phyloP scores from a whole-genome alignment of 1,140 invertebrate genomes.

The Cheumatopsyche charites region DNA sequence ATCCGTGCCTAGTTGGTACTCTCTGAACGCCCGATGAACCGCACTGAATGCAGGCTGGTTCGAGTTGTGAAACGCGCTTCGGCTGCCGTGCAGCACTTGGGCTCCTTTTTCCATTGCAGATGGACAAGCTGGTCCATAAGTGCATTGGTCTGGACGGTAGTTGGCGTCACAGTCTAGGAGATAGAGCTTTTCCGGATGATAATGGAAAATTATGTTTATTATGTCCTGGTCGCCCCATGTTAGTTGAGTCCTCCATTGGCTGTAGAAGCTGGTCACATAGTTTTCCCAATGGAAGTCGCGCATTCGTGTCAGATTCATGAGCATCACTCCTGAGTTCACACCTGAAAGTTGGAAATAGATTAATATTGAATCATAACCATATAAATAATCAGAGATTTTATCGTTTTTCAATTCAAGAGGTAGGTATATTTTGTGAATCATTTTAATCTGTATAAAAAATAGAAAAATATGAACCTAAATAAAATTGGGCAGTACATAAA shows the following conservation, averaged over 20 bases:
- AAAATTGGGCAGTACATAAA: too few species aligned
- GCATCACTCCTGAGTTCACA: constrained; percentile 95
- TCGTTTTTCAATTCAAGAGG: too few species aligned
- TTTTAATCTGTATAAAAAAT: too few species aligned
- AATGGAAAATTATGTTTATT: constrained; percentile 94
- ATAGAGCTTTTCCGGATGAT: constrained; percentile 82
- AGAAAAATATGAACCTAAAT: too few species aligned
- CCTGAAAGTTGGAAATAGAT: constrained; percentile 63
- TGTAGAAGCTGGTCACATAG: constrained; percentile 83
- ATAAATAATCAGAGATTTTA: too few species aligned
- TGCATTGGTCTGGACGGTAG: constrained; percentile 93
- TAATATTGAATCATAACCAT: not conserved
- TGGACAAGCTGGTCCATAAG: constrained; percentile 87
- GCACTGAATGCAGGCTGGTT: constrained; percentile 86
- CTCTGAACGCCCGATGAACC: constrained; percentile 36
- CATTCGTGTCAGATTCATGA: constrained; percentile 96
- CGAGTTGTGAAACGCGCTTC: constrained; percentile 80
- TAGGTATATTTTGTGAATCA: too few species aligned
- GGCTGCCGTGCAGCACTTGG: constrained; percentile 85
- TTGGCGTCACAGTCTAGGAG: constrained; percentile 88
- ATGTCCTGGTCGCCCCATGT: constrained; percentile 99
- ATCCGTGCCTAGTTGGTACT: constrained; percentile 45
- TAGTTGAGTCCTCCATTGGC: constrained; percentile 84
- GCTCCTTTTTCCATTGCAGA: constrained; percentile 78
- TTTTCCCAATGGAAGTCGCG: constrained; percentile 82